Conservation (phyloP, 2,113 vertebrate genomes). For the Apteryx owenii region DNA sequence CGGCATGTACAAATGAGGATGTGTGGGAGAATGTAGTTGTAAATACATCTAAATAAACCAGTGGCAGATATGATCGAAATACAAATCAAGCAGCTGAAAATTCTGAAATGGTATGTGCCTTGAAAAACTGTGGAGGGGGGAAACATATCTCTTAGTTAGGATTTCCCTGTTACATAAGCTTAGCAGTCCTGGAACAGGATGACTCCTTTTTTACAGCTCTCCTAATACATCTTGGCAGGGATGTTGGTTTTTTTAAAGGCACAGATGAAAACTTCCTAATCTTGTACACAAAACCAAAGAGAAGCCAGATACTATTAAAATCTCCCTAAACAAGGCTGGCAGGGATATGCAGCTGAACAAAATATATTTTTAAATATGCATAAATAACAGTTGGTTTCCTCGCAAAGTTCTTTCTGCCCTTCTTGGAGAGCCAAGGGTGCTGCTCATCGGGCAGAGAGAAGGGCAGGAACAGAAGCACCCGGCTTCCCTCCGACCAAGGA, state of each 20-base stretch:
- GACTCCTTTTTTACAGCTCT: slow-evolving; percentile 62
- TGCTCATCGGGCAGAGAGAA: neutral
- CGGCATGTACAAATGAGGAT: neutral
- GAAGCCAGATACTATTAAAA: neutral
- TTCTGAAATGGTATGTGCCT: neutral
- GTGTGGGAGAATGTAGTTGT: slow-evolving; percentile 7
- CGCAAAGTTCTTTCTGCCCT: neutral
- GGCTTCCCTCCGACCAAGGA: neutral
- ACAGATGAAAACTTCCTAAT: slow-evolving; percentile 36
- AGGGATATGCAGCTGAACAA: neutral
- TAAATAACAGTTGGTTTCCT: neutral
- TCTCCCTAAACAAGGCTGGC: neutral
- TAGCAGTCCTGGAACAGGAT: slow-evolving; percentile 35
- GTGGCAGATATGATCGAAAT: slow-evolving; percentile 42
- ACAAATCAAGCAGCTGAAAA: neutral
- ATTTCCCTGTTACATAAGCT: slow-evolving; percentile 62
- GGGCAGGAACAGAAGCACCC: neutral
- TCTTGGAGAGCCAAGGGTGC: neutral
- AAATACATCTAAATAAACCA: slow-evolving; percentile 47
- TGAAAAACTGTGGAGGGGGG: neutral
- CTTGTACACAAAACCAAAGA: neutral
- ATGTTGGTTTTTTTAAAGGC: slow-evolving; percentile 6
- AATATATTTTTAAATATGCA: neutral
- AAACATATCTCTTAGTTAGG: slow-evolving; percentile 36
- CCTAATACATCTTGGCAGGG: slow-evolving; percentile 61